Conservation (phyloP, 1,140 invertebrate species). For the Bombus fervidus region DNA sequence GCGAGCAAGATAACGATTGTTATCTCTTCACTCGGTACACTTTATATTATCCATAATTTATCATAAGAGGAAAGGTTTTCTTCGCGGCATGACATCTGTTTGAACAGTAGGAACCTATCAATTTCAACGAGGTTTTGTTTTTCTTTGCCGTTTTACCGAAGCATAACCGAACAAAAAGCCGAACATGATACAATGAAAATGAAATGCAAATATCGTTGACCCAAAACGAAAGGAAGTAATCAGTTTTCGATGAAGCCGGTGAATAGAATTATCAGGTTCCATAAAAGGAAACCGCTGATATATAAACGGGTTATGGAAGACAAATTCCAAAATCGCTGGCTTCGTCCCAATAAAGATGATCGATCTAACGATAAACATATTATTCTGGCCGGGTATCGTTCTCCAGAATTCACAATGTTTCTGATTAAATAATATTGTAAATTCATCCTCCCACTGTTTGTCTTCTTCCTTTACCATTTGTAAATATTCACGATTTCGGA, state of each 20-base stretch:
- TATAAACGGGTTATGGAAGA: conserved; percentile 39
- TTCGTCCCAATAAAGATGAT: conserved; percentile 39
- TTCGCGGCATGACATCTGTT: neutral
- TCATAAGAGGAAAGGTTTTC: neutral
- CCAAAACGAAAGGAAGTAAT: conserved; percentile 36
- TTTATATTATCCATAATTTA: neutral
- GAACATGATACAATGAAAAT: conserved; percentile 42
- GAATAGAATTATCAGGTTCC: conserved; percentile 30
- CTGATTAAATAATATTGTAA: conserved; percentile 10
- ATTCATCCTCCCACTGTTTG: neutral
- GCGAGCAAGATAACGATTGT: neutral
- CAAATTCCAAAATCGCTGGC: conserved; percentile 35
- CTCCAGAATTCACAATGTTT: neutral
- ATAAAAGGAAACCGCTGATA: conserved; percentile 24
- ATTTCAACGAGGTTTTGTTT: conserved; percentile 5
- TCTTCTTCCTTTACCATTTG: neutral
- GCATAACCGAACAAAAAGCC: conserved; percentile 22
- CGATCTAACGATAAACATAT: neutral
- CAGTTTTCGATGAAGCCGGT: conserved; percentile 30
- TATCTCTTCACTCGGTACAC: neutral
- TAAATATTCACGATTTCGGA: neutral
- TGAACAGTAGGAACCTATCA: neutral
- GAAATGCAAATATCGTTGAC: conserved; percentile 53
- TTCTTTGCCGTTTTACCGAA: neutral
- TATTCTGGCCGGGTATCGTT: neutral